Evolutionary conservation across 2,797 vertebrate genomes (phyloP).

Genomic region (Phataginus tetradactyla): DNA sequence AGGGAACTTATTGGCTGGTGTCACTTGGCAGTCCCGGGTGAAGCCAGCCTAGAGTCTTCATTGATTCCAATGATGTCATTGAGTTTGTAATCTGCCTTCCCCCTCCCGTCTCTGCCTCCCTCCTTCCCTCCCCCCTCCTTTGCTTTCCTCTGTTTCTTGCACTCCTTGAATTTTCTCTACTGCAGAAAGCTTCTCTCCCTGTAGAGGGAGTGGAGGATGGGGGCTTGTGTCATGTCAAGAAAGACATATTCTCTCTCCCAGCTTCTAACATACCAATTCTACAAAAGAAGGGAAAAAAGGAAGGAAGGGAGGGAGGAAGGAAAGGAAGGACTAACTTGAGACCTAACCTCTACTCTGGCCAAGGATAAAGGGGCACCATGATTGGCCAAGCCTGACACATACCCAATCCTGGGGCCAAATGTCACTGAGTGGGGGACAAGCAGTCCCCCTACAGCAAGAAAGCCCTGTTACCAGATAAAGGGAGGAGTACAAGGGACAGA

Average conservation of each 20-base stretch:
- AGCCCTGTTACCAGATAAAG: not conserved
- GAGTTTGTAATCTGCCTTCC: not conserved
- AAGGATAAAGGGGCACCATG: not conserved
- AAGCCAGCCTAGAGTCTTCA: constrained; percentile 28
- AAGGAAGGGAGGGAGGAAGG: too few relatives aligned
- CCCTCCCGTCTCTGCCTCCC: not conserved
- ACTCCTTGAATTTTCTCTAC: not conserved
- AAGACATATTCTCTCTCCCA: not conserved
- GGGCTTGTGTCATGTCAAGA: not conserved
- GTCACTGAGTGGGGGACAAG: not conserved
- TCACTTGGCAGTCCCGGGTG: constrained; percentile 37
- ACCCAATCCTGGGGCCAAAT: not conserved
- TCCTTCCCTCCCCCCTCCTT: not conserved
- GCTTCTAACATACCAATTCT: not conserved
- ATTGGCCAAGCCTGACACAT: not conserved
- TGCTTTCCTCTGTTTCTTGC: not conserved
- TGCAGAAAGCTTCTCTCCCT: not conserved
- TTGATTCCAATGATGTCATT: constrained; percentile 44
- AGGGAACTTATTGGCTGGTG: constrained; percentile 50
- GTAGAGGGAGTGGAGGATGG: rapidly evolving
- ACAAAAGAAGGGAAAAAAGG: not conserved
- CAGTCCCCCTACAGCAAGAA: not conserved
- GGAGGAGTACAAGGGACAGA: not conserved
- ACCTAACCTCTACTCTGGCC: not conserved
- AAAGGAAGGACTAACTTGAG: not conserved